Evolutionary conservation across 2,797 vertebrate species (phyloP).

Genomic region (Sarcoramphus papa): DNA sequence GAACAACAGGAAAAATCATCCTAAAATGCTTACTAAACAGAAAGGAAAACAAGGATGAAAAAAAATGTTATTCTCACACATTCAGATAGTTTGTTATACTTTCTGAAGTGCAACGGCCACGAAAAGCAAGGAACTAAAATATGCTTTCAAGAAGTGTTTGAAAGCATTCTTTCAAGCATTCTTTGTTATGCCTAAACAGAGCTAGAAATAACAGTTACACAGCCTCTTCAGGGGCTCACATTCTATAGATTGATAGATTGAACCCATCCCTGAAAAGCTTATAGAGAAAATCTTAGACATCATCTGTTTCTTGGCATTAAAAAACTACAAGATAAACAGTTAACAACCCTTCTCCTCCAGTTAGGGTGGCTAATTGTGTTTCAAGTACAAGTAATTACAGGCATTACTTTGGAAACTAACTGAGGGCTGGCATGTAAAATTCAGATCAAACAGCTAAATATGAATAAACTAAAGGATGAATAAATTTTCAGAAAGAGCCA

Average conservation of each 20-base stretch:
- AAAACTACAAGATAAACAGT: background rate
- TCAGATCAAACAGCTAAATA: conserved; percentile 41
- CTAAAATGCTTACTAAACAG: background rate
- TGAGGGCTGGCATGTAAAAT: background rate
- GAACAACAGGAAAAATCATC: background rate
- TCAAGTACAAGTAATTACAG: background rate
- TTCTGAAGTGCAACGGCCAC: background rate
- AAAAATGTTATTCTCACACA: background rate
- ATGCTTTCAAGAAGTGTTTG: background rate
- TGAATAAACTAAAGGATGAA: conserved; percentile 36
- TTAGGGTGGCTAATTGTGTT: background rate
- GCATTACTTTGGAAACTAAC: conserved; percentile 19
- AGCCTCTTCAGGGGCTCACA: background rate
- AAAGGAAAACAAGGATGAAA: conserved; percentile 2
- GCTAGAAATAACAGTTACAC: background rate
- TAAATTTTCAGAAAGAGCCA: background rate
- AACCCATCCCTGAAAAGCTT: background rate
- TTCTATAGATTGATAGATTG: background rate
- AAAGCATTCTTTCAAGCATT: conserved; percentile 14
- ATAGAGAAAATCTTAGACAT: background rate
- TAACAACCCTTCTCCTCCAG: background rate
- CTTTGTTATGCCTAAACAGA: conserved; percentile 19
- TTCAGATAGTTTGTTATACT: background rate
- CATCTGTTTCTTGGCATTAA: background rate
- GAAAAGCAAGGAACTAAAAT: conserved; percentile 24